Percentiles rank a stretch among this genome's conserved stretches.
These are phyloP conservation scores for Eumerus sabulonum DNA, from an alignment of 2,888 invertebrate species.

Conservation along the genomic window DNA sequence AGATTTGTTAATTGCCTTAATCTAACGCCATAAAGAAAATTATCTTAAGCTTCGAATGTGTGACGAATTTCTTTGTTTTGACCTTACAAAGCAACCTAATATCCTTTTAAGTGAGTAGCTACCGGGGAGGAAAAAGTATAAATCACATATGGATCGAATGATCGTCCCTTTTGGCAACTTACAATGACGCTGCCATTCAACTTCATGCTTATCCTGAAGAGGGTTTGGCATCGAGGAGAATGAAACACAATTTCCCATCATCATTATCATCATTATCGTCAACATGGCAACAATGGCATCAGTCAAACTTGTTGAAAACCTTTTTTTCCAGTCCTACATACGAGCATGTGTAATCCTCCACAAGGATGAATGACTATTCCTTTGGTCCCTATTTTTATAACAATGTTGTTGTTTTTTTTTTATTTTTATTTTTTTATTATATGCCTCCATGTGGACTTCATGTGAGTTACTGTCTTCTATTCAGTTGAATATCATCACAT, in stretches of 20 bases:
- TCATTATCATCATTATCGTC: slow-evolving; percentile 20
- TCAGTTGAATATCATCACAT: slow-evolving; percentile 13
- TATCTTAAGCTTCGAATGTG: too few relatives aligned
- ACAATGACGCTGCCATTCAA: slow-evolving; percentile 38
- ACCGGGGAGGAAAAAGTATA: too few relatives aligned
- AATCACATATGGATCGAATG: slow-evolving; percentile 29
- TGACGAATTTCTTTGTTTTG: too few relatives aligned
- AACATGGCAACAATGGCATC: slow-evolving; percentile 18
- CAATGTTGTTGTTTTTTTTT: slow-evolving; percentile 41
- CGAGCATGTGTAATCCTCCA: too few relatives aligned
- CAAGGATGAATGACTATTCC: slow-evolving; percentile 58
- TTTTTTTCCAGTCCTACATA: slow-evolving; percentile 37
- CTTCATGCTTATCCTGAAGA: slow-evolving; percentile 49
- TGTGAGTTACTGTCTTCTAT: too few relatives aligned
- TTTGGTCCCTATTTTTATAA: too few relatives aligned
- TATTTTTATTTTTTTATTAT: slow-evolving; percentile 8
- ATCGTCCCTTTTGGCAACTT: slow-evolving; percentile 15
- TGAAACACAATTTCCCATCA: slow-evolving; percentile 55
- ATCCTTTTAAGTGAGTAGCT: too few relatives aligned
- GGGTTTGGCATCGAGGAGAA: slow-evolving; percentile 54
- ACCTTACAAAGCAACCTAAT: too few relatives aligned
- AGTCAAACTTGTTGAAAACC: slow-evolving; percentile 57
- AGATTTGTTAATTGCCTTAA: too few relatives aligned
- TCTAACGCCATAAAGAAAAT: too few relatives aligned
- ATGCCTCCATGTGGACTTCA: too few relatives aligned